Evolutionary conservation across 2,888 invertebrate genomes (phyloP), one percentile per base, ranked within the genome.

Genomic region (Anoncus sp.): DNA sequence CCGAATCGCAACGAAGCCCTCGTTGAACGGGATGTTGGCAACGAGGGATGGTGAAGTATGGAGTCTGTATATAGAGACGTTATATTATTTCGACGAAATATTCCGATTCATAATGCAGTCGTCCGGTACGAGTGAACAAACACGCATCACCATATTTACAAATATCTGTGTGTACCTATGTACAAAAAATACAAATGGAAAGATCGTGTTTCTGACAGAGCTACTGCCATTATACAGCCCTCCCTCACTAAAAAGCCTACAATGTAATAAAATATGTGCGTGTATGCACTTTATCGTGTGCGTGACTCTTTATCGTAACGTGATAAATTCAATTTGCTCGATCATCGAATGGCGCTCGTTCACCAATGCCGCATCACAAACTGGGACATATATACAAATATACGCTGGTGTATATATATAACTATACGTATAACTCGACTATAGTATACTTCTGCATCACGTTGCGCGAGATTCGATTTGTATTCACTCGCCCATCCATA

Each of bases 301-400:
- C 40, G 57, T 69, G 72, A 77, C 63, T 67, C 62, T 69, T 77
- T 69, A 73, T 77, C 55, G 63, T 51, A 73, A 73, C 51, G 57
- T 67, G 47, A 65, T 77, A 63, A 67, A 73, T 77, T 63, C 31
- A 51, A 77, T 77, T 63, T 69, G 67, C 45, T 67, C 51, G 43
- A 77, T 73, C 57, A 66, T 67, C 47, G 40, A 62, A 55, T 71
- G 45, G 45, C 22, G 71, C 53, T 51, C 14, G 40, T 55, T 20
- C 31, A 63, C 20, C 43, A 53, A 16, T 43, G 24, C 40, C 35
- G 3, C 18, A 27, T 22, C 51, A 12, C 40, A 12, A 53, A 20
- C 27, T 60, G 14, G 12, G 10, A 12, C 18, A 45, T 57, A 49
- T 51, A 9, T 66, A 35, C 47, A 57, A 3, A 38, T 53, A 45